These are phyloP conservation scores for Actenoides lindsayi DNA, from an alignment of 2,113 vertebrate species.

Conservation along the genomic window DNA sequence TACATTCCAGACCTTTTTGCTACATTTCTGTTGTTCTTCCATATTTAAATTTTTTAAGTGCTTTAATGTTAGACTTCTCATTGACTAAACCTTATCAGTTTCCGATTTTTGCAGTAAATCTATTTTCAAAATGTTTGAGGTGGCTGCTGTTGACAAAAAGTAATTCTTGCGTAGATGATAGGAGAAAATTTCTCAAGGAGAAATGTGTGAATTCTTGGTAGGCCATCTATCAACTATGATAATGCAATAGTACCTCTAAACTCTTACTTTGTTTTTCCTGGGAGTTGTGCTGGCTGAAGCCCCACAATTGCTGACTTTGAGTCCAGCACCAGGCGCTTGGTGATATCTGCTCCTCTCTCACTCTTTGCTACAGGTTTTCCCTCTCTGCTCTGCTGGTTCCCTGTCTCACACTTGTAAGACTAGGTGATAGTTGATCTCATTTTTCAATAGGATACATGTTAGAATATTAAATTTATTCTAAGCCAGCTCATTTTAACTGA, in stretches of 20 bases:
- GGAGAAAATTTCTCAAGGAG: not conserved
- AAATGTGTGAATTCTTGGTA: not conserved
- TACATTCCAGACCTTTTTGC: conserved; percentile 57
- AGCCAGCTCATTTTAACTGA: not conserved
- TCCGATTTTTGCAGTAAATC: not conserved
- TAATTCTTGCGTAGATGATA: not conserved
- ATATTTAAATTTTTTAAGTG: conserved; percentile 33
- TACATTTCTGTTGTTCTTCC: conserved; percentile 4
- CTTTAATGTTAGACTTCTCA: conserved; percentile 32
- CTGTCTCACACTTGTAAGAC: not conserved
- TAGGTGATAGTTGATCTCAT: not conserved
- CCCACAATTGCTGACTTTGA: rapidly evolving
- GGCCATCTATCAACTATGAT: rapidly evolving
- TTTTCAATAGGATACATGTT: rapidly evolving
- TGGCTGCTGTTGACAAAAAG: not conserved
- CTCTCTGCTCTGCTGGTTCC: not conserved
- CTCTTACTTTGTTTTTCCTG: not conserved
- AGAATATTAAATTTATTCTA: not conserved
- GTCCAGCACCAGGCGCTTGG: not conserved
- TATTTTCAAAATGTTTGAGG: not conserved
- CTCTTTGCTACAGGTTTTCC: not conserved
- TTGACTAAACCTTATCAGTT: conserved; percentile 49
- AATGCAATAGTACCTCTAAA: rapidly evolving
- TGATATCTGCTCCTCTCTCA: not conserved
- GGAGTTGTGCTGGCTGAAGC: not conserved